Evolutionary conservation across 2,113 vertebrate species (phyloP).

Genomic region (Cercocebus atys): DNA sequence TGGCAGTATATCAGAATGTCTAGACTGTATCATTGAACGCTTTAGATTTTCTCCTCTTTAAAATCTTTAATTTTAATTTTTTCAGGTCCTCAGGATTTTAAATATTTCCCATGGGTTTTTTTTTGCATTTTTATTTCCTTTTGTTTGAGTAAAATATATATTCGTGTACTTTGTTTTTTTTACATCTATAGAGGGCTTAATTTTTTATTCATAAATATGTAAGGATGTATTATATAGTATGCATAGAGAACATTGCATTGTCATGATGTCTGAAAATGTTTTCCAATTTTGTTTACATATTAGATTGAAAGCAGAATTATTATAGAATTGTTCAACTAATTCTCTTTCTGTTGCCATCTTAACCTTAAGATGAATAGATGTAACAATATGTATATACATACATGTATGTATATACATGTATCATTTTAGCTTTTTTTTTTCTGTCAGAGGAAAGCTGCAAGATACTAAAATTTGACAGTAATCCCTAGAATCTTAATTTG

Average conservation of each 20-base stretch:
- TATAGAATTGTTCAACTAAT: not conserved
- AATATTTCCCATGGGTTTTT: not conserved
- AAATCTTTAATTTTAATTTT: constrained; percentile 37
- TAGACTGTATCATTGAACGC: not conserved
- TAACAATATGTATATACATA: not conserved
- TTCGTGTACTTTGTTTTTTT: not conserved
- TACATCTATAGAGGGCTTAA: not conserved
- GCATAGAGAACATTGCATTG: not conserved
- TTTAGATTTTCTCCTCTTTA: constrained; percentile 1
- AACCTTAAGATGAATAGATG: not conserved
- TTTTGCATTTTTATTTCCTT: not conserved
- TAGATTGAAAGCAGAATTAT: constrained; percentile 26
- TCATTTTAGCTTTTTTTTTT: not conserved
- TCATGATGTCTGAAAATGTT: not conserved
- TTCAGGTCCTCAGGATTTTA: not conserved
- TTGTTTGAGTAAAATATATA: constrained; percentile 26
- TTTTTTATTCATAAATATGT: not conserved
- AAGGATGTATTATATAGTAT: not conserved
- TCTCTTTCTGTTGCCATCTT: not conserved
- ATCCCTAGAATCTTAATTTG: constrained; percentile 10
- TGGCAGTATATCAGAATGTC: not conserved
- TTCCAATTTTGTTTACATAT: constrained; percentile 3
- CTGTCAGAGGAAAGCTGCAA: not conserved
- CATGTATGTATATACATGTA: not conserved
- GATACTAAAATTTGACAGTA: constrained; percentile 7